Evolutionary conservation across 2,113 vertebrate species (phyloP).

Genomic region (Paraplagusia blochii): DNA sequence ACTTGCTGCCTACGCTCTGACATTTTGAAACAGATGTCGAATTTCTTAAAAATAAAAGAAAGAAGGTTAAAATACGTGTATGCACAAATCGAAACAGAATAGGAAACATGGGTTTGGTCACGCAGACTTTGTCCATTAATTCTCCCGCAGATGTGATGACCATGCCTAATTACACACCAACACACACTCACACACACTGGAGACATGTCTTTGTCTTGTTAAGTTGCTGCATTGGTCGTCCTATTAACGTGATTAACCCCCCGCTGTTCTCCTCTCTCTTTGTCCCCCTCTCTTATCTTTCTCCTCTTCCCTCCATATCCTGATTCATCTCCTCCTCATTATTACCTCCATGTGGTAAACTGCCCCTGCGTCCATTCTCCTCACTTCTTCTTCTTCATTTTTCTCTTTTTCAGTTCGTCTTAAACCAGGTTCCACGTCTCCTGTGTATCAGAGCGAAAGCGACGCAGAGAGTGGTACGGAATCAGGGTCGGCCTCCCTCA

Average conservation of each 20-base stretch:
- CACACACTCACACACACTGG: conserved; percentile 14
- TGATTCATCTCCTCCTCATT: not conserved
- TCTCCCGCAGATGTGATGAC: conserved; percentile 15
- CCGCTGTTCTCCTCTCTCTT: conserved; percentile 33
- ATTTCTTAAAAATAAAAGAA: too few species aligned
- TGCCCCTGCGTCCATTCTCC: not conserved
- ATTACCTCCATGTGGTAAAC: not conserved
- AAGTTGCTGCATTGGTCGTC: conserved; percentile 33
- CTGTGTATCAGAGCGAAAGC: conserved; percentile 79
- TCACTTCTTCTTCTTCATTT: not conserved
- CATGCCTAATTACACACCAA: conserved; percentile 15
- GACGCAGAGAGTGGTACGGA: conserved; percentile 78
- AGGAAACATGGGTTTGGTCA: not conserved
- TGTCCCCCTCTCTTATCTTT: not conserved
- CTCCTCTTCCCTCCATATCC: conserved; percentile 1
- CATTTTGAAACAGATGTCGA: too few species aligned
- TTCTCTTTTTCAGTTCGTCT: conserved; percentile 69
- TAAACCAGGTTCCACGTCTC: conserved; percentile 76
- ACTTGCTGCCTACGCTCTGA: too few species aligned
- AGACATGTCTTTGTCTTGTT: conserved; percentile 27
- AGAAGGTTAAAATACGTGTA: conserved; percentile 1
- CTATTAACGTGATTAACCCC: conserved; percentile 39
- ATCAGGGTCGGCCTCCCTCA: conserved; percentile 74
- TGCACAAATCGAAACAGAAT: not conserved
- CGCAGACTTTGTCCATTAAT: conserved; percentile 3